Evolutionary conservation across 1,140 invertebrate genomes (phyloP).

Genomic region (Anadara kagoshimensis): DNA sequence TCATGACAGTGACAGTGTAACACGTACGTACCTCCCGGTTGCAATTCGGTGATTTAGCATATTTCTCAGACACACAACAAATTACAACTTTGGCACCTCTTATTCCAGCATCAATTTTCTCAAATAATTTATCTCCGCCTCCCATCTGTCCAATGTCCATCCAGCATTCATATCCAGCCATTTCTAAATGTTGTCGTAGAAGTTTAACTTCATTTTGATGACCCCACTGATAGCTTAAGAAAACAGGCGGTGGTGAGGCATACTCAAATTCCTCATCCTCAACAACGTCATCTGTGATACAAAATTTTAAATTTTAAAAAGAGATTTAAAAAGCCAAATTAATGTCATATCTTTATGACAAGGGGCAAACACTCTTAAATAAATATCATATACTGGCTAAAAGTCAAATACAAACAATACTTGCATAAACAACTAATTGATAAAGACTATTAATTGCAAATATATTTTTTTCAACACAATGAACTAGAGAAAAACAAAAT

Average conservation of each 20-base stretch:
- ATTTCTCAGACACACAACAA: constrained; percentile 66
- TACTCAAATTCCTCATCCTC: constrained; percentile 66
- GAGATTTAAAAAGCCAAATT: not conserved
- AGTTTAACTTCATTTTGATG: constrained; percentile 66
- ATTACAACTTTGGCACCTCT: constrained; percentile 66
- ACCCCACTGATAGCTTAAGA: constrained; percentile 72
- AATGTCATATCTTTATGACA: not conserved
- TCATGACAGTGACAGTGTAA: not conserved
- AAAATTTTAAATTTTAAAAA: not conserved
- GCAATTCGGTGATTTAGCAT: constrained; percentile 69
- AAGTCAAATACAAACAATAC: not conserved
- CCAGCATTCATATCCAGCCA: constrained; percentile 67
- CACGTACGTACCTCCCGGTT: constrained; percentile 61
- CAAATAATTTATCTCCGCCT: constrained; percentile 69
- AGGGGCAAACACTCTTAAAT: not conserved
- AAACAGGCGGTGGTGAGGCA: constrained; percentile 58
- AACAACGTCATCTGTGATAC: constrained; percentile 56
- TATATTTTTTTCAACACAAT: not conserved
- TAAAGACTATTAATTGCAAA: not conserved
- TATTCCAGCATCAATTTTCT: constrained; percentile 67
- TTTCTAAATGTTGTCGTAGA: constrained; percentile 61
- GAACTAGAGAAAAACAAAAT: too few relatives aligned
- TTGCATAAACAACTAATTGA: not conserved
- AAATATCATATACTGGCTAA: not conserved
- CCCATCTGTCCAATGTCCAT: constrained; percentile 58